phyloP scores from a whole-genome alignment of 2,888 invertebrate species.

The Meteorus cinctellus region DNA sequence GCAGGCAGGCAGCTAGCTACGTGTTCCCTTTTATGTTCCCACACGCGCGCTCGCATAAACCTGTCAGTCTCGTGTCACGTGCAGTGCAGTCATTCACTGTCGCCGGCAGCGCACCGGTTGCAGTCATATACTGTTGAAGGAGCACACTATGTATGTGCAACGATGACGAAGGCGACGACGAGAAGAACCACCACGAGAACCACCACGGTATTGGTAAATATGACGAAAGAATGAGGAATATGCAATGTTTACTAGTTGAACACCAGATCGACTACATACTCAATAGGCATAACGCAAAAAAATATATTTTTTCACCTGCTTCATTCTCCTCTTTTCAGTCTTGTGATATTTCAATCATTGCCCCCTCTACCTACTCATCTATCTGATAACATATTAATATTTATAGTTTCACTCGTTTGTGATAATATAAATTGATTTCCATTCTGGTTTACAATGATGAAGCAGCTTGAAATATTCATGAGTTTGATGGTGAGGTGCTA shows the following conservation, averaged over 20 bases:
- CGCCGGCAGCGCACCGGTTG: conserved; percentile 66
- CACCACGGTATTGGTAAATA: not conserved
- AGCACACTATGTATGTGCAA: conserved; percentile 35
- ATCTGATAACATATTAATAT: too few relatives aligned
- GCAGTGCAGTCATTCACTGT: conserved; percentile 73
- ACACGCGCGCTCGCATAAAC: conserved; percentile 71
- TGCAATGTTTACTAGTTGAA: not conserved
- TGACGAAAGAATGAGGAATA: not conserved
- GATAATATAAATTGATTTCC: too few relatives aligned
- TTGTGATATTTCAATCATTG: too few relatives aligned
- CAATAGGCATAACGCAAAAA: not conserved
- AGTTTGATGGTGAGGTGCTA: too few relatives aligned
- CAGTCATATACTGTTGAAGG: conserved; percentile 51
- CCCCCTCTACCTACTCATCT: too few relatives aligned
- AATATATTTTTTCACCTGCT: too few relatives aligned
- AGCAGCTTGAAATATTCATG: too few relatives aligned
- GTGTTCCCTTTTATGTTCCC: conserved; percentile 71
- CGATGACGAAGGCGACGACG: conserved; percentile 38
- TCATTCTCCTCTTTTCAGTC: too few relatives aligned
- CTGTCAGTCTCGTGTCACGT: conserved; percentile 73
- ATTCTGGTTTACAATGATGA: too few relatives aligned
- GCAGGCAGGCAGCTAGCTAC: conserved; percentile 66
- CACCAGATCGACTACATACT: not conserved
- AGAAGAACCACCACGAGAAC: not conserved
- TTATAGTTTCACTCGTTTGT: too few relatives aligned